phyloP scores from a whole-genome alignment of 2,797 vertebrate species.

The Megalops cyprinoides region DNA sequence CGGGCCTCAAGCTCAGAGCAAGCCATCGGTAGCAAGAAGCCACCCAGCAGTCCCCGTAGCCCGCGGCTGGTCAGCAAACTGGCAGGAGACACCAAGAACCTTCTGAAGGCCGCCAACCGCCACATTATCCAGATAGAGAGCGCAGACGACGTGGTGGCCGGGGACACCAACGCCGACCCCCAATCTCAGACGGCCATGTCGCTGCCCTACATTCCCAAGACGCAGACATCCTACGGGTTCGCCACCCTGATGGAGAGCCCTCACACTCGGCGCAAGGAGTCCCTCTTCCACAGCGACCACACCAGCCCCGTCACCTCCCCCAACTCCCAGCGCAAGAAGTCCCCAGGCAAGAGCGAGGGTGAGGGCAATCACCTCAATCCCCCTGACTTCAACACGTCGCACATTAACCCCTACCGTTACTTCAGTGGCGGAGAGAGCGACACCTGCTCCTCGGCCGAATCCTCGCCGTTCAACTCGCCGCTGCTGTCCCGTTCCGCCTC shows the following conservation, averaged over 20 bases:
- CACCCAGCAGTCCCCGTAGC: constrained; percentile 83
- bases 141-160: constrained; percentile 82
- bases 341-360: constrained; percentile 59
- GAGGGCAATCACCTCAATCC: constrained; percentile 77
- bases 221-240: constrained; percentile 94
- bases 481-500: constrained; percentile 92
- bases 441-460: constrained; percentile 94
- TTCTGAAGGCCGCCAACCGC: constrained; percentile 81
- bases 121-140: constrained; percentile 97
- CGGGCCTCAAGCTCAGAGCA: constrained; percentile 81
- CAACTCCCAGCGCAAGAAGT: constrained; percentile 73
- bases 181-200: constrained; percentile 92
- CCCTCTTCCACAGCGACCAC: constrained; percentile 92
- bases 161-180: constrained; percentile 85
- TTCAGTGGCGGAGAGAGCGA: constrained; percentile 95
- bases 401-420: constrained; percentile 89
- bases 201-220: constrained; percentile 90
- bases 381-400: constrained; percentile 76
- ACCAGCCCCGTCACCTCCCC: constrained; percentile 87
- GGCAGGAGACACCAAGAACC: constrained; percentile 80
- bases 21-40: constrained; percentile 73
- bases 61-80: constrained; percentile 82
- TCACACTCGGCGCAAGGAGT: constrained; percentile 93
- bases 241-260: constrained; percentile 92
- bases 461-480: constrained; percentile 91